A percentile compares a stretch with the other conserved stretches of the same genome.
Conservation (phyloP, 2,888 invertebrate genomes). For the Oeneis ivallda region DNA sequence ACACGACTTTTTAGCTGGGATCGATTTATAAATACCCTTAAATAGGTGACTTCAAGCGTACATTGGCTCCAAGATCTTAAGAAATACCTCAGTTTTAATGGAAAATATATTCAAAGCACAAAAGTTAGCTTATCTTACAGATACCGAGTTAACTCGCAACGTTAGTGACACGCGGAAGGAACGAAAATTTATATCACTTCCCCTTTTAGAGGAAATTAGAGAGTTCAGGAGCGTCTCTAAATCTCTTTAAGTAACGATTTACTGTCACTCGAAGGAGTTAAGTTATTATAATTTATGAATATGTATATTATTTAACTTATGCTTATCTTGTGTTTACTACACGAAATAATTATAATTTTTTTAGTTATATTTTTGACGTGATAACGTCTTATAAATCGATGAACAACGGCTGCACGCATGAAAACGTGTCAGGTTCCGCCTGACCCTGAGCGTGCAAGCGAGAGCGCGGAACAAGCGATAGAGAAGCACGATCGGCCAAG, state of each 20-base stretch:
- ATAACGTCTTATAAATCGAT: no score
- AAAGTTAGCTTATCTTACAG: not conserved
- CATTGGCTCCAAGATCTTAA: not conserved
- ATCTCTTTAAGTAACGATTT: slow-evolving; percentile 17
- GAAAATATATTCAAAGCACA: not conserved
- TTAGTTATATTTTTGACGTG: no score
- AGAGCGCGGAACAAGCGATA: no score
- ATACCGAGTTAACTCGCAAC: not conserved
- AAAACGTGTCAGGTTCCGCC: no score
- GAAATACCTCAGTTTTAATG: not conserved
- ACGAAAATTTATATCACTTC: slow-evolving; percentile 24
- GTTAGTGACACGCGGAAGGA: slow-evolving; percentile 13
- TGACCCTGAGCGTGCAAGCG: no score
- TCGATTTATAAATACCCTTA: no score
- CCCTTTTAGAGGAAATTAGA: slow-evolving; percentile 23
- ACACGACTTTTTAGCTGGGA: no score
- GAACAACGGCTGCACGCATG: no score
- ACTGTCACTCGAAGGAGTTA: not conserved
- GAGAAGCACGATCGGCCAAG: no score
- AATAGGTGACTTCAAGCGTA: not conserved
- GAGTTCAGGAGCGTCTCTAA: slow-evolving; percentile 10
- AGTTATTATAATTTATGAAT: not conserved
- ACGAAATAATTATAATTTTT: no score
- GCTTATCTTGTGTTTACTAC: no score
- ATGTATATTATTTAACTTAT: not conserved